Base-by-base conservation (phyloP, 2,797 vertebrate genomes). In the Paratrypauchen microcephalus region DNA sequence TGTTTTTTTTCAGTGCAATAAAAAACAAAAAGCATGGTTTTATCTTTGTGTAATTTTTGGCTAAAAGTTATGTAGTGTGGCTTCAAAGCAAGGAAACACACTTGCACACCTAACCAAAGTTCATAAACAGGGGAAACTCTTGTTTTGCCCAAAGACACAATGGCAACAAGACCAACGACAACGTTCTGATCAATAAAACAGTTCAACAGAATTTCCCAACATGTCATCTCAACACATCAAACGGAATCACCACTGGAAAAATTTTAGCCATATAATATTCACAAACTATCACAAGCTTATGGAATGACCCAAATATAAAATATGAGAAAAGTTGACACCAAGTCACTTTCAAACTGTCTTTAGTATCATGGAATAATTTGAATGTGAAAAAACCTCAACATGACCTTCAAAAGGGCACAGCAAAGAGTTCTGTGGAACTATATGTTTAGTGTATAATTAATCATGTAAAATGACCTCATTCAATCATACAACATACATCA, bases 301-400 rank as follows among this genome's bases (percentile, higher is more conserved):
- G 64, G 77, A 83, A 63, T 19, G 72, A 72, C 57, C 68, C 32
- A 75, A 66, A 73, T 45, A 84, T 79, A 57, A 76, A 68, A 76
- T 77, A 83, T 45, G 41, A 45, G 83, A 84, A 73, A 60, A 13
- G 1, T 70, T 55, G 73, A 70, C 76, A 64, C 58, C 47, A 64
- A 77, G 67, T 67, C 72, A 72, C 75, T 82, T 77, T 79, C 59
- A 78, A 59, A 66, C 81, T 75, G 32, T n/a, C 69, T 70, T 63
- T 5, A 5, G 45, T 65, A 76, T 78, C 73, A 74, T 65, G 75
- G 70, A 75, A 76, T 68, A 57, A 80, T 74, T 70, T 68, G 63
- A 30, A 19, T 36, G 30, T 60, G 19, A 16, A 45, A 15, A 45
- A 45, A 45, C 4, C 4, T 45, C 41, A 45, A 45, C 41, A 45